Percentiles rank a stretch among this genome's conserved stretches.
These are phyloP conservation scores for Lagopus leucura DNA, from an alignment of 2,113 vertebrate genomes.

Conservation along the genomic window DNA sequence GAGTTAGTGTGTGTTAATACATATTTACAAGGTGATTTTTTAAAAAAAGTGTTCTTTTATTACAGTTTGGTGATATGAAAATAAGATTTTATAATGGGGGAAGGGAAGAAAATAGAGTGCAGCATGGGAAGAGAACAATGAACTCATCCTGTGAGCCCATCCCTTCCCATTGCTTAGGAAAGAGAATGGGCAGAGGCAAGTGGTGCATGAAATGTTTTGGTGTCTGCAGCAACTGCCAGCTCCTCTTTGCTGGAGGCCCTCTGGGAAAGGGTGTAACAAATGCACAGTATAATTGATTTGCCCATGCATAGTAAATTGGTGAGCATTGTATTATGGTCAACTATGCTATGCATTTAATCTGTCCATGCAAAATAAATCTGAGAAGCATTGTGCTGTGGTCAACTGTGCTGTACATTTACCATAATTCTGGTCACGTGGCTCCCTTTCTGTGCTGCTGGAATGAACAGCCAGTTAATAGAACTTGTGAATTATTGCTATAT, in stretches of 20 bases:
- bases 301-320: slow-evolving; percentile 35
- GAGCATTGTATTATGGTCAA: background rate
- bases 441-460: background rate
- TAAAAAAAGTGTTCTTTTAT: background rate
- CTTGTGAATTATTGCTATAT: background rate
- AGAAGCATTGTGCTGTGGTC: background rate
- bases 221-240: slow-evolving; percentile 29
- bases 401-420: background rate
- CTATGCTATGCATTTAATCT: slow-evolving; percentile 41
- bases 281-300: slow-evolving; percentile 45
- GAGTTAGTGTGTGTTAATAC: background rate
- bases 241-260: slow-evolving; percentile 15
- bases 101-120: background rate
- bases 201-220: slow-evolving; percentile 47
- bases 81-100: background rate
- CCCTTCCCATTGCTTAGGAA: slow-evolving; percentile 2
- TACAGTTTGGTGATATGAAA: background rate
- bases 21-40: background rate
- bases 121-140: background rate
- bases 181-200: background rate
- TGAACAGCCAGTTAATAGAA: background rate
- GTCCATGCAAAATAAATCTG: slow-evolving; percentile 19
- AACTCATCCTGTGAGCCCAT: background rate
- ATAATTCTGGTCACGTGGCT: background rate
- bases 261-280: slow-evolving; percentile 51